Evolutionary conservation across 2,797 vertebrate species (phyloP).

Genomic region (Enteromius treurensis): DNA sequence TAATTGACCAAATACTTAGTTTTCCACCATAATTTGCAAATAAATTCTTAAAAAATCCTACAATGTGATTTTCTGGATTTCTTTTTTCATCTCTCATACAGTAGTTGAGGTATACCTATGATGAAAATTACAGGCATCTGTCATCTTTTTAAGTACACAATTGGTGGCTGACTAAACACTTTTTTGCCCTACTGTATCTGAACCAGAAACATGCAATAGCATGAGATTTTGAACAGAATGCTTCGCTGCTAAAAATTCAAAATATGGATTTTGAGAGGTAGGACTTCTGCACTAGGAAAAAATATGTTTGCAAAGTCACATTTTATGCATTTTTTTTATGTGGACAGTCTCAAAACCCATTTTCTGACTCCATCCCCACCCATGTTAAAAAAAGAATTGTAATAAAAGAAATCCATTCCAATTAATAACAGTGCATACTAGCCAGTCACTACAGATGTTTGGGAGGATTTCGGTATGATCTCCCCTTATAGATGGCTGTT

Average conservation of each 20-base stretch:
- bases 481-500: constrained; percentile 4
- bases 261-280: constrained; percentile 5
- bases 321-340: neutral
- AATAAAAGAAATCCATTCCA: neutral
- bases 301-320: constrained; percentile 7
- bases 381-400: neutral
- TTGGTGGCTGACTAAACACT: too few species aligned
- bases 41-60: too few species aligned
- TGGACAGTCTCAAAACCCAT: neutral
- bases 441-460: neutral
- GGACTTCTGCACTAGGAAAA: neutral
- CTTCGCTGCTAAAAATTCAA: neutral
- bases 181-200: neutral
- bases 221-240: neutral
- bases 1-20: too few species aligned
- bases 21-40: too few species aligned
- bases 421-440: constrained; percentile 27
- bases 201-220: constrained; percentile 1
- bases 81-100: too few species aligned
- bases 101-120: too few species aligned
- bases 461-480: constrained; percentile 1
- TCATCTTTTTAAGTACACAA: too few species aligned
- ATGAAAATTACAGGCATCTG: too few species aligned
- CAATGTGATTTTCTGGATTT: too few species aligned
- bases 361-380: neutral